A percentile compares a stretch with the other conserved stretches of the same genome.
Evolutionary conservation across 2,113 vertebrate species (phyloP).

Genomic region (Leptodactylus fuscus): DNA sequence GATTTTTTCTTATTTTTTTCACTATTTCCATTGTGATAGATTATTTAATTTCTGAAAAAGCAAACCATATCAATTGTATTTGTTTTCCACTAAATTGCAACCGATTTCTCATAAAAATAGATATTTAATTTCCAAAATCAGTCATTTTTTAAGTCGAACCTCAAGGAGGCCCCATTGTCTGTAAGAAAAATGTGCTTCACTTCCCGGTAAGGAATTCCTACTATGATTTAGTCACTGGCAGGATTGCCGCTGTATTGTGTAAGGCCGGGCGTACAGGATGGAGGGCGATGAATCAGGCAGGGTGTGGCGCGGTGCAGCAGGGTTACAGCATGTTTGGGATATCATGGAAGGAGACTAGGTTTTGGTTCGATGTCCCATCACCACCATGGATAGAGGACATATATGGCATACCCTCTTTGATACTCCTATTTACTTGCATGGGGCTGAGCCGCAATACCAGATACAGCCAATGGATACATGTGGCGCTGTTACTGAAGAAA

Average conservation of each 20-base stretch:
- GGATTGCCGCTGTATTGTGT: background rate
- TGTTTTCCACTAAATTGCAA: background rate
- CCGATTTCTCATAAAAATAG: background rate
- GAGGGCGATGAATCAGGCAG: conserved; percentile 5
- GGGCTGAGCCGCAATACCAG: too few relatives aligned
- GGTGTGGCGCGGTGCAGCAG: conserved; percentile 3
- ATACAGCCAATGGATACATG: too few relatives aligned
- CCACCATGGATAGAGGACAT: too few relatives aligned
- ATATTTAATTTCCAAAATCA: background rate
- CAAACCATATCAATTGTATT: background rate
- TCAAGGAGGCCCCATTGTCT: background rate
- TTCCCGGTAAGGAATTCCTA: background rate
- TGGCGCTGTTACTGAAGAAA: too few relatives aligned
- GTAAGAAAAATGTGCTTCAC: background rate
- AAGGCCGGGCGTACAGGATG: conserved; percentile 7
- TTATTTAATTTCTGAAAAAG: background rate
- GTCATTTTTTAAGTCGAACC: background rate
- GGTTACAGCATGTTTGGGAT: background rate
- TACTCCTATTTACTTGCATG: too few relatives aligned
- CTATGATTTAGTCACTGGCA: background rate
- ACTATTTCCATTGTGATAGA: background rate
- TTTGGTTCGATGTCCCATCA: background rate
- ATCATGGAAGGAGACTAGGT: background rate
- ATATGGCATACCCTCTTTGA: too few relatives aligned
- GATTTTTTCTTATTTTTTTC: background rate